Base-by-base conservation (phyloP, 2,888 invertebrate genomes). In the Macroteleia sp. region DNA sequence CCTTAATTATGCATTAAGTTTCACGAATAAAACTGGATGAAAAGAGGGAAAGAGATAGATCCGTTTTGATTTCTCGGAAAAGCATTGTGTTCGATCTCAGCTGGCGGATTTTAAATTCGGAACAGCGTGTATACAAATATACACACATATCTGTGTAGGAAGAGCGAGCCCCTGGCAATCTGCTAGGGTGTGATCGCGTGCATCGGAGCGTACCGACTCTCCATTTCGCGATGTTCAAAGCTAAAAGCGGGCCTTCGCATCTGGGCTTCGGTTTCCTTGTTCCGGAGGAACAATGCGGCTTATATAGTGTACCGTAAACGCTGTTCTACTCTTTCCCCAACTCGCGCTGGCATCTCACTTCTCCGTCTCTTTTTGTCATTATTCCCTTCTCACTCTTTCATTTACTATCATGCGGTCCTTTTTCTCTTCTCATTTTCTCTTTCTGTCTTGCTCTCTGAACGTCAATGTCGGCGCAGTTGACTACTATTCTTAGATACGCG, bases 181-280 rank as follows among this genome's bases (percentile, higher is more conserved):
- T 69, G 64, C 52, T 66, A 66, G 81, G 74, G 77, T 77, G 82
- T 73, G 82, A 82, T 81, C 81, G 79, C 79, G 74, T 79, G 81
- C 79, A 77, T 69, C 79, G 71, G 77, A 77, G 77, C 73, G 80
- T 69, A 71, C 59, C 48, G 46, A 41, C 61, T 61, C 70, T 57
- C 74, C 57, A 61, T 69, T 73, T 64, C 62, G 56, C 78, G 57
- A 75, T 61, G 74, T 75, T 78, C 78, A 75, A 75, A 78, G 77
- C 77, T 73, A 77, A 78, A 78, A 73, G 78, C 78, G 61, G 74
- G 50, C 59, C 61, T 78, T 64, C 44, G 64, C 70, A 64, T 74
- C 74, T 78, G 74, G 74, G 70, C 62, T n/a, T n/a, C n/a, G n/a
- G n/a, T 75, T 78, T 79, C 62, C 79, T 79, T 71, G 74, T 75